Evolutionary conservation across 1,140 invertebrate genomes (phyloP), one percentile per base, ranked within the genome.

Genomic region (Pseudomyrmex pallidus): DNA sequence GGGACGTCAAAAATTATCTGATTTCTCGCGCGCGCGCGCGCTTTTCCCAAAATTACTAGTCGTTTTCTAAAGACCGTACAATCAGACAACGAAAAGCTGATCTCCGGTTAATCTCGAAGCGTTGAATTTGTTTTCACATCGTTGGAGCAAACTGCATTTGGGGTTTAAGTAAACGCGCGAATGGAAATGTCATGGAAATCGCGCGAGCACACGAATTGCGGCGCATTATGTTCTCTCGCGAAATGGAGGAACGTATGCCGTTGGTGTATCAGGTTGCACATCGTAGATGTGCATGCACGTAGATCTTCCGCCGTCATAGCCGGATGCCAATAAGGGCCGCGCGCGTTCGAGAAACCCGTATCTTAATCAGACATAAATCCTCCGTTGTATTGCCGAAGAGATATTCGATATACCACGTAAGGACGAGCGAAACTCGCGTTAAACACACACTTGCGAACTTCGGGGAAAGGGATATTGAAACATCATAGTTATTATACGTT

Each of bases 101-200:
- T 35, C 35, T 35, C 35, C 35, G 35, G 35, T 35, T 35, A 35
- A 35, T 35, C 1, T 35, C 35, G 35, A 35, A 35, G 5, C 35
- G 35, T 35, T 35, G 35, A 35, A 35, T 35, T 35, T 35, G 35
- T 35, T 35, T 5, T 35, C 35, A 35, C 1, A 7, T 35, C 7
- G 35, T 35, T 35, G 0, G 48, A n/a, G 50, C 50, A 67, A 77
- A 63, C 59, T 63, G 74, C 62, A 56, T 67, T 77, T 25, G 13
- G 5, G 17, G 62, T 77, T 67, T 66, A 77, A 50, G 25, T 56
- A 48, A 80, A 80, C 73, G 59, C 59, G 63, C 67, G 56, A 63
- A 86, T 82, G 70, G 62, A 70, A 87, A 86, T 86, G 72, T 61
- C 72, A 59, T 70, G 84, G 56, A 52, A 73, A 87, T 70, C 61